Percentiles rank a stretch among this genome's conserved stretches.
Conservation (phyloP, 2,888 invertebrate genomes). For the Ormyrus thymus region DNA sequence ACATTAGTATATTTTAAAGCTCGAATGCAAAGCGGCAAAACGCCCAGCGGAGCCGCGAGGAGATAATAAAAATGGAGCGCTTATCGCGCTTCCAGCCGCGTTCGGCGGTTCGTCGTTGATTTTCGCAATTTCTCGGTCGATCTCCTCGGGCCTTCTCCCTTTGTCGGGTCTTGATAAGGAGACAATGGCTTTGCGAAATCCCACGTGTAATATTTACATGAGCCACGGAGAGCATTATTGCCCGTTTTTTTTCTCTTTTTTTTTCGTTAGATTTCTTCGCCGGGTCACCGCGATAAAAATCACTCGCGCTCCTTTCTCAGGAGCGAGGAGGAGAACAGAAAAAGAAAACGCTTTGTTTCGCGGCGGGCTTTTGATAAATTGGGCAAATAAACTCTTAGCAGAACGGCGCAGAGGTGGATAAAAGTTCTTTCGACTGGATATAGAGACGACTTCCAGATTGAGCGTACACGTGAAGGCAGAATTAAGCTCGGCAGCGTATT, state of each 20-base stretch:
- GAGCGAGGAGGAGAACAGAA: not conserved
- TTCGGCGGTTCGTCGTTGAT: slow-evolving; percentile 26
- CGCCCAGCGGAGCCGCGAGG: not conserved
- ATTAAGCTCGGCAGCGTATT: no score
- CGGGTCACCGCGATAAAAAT: slow-evolving; percentile 43
- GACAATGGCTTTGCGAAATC: slow-evolving; percentile 54
- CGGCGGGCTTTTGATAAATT: slow-evolving; percentile 26
- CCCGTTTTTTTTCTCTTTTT: slow-evolving; percentile 16
- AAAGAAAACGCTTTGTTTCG: slow-evolving; percentile 20
- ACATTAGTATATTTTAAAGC: not conserved
- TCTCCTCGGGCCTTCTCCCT: slow-evolving; percentile 30
- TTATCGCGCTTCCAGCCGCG: slow-evolving; percentile 19
- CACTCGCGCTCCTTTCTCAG: slow-evolving; percentile 24
- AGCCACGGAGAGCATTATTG: slow-evolving; percentile 39
- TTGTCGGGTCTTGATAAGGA: slow-evolving; percentile 47
- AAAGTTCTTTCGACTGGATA: no score
- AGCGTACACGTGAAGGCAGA: no score
- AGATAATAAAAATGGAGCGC: slow-evolving; percentile 24
- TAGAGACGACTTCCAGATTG: no score
- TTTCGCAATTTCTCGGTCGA: slow-evolving; percentile 47
- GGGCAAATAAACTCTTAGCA: slow-evolving; percentile 10
- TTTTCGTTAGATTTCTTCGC: slow-evolving; percentile 13
- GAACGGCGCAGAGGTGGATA: no score
- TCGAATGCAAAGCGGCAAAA: no score
- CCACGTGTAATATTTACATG: slow-evolving; percentile 52